Base-by-base conservation (phyloP, 2,888 invertebrate genomes). In the Rhagonycha lutea region DNA sequence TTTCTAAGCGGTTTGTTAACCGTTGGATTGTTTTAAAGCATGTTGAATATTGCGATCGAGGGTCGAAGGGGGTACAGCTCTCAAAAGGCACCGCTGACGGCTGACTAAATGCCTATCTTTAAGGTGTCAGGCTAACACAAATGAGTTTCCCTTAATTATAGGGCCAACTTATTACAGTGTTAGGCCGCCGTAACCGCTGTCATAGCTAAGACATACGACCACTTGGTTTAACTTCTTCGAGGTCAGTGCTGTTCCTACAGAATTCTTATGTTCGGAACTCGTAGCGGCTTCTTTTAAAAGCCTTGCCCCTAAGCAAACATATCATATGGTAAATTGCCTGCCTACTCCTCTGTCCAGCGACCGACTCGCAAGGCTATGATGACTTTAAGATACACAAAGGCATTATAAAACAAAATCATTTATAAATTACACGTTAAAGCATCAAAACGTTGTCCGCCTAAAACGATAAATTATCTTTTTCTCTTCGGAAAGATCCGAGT, bases 21-120 rank as follows among this genome's bases (percentile, higher is more conserved):
- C 85, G 85, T 89, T 83, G 85, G 84, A 86, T 86, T 86, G 85
- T 86, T 85, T 86, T 84, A 85, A 83, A 84, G 84, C 86, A 86
- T 85, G 85, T 85, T 85, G 85, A 86, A 84, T 83, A 89, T 87
- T 87, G 89, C 88, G 89, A 86, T 89, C 89, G 89, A 88, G 89
- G 88, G 88, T 87, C 87, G 80, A 78, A 76, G 72, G 82, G 83
- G 84, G 84, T 83, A 82, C 81, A 84, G 83, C 84, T 82, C 82
- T 83, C 86, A 86, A 87, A 88, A 87, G 87, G 85, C 85, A 86
- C 88, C 88, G 88, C 88, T 87, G 87, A 87, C 87, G 87, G 86
- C 87, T 87, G 88, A 87, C 88, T 88, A 88, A 88, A 88, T 88
- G 87, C 88, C 87, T 87, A 87, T 88, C 87, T 87, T 88, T 88